phyloP scores from a whole-genome alignment of 2,888 invertebrate genomes.

The Seladonia tumulorum region DNA sequence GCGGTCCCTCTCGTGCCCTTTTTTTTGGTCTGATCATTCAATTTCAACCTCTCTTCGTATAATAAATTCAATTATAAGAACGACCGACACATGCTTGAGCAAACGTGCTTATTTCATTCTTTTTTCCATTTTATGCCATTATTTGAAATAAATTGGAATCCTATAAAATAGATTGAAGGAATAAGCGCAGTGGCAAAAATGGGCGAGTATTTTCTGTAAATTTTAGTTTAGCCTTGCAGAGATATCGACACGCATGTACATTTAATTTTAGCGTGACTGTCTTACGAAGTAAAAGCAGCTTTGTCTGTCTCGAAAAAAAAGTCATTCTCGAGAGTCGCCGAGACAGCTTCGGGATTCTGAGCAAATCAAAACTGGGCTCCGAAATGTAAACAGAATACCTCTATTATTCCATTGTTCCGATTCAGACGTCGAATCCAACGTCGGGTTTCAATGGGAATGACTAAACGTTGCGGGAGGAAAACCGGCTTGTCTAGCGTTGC shows the following conservation, averaged over 20 bases:
- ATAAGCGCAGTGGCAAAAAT: too few species aligned
- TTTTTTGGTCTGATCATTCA: too few species aligned
- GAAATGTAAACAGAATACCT: not conserved
- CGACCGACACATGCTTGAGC: not conserved
- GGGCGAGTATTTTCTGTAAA: too few species aligned
- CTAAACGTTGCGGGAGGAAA: constrained; percentile 1
- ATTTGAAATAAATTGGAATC: not conserved
- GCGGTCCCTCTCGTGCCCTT: too few species aligned
- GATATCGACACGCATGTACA: not conserved
- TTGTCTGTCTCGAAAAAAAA: not conserved
- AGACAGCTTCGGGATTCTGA: not conserved
- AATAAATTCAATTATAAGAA: not conserved
- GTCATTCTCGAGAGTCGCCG: not conserved
- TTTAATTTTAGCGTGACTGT: not conserved
- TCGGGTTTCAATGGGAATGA: not conserved
- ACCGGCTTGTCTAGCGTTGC: constrained; percentile 5
- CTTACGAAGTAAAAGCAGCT: not conserved
- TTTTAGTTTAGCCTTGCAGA: not conserved
- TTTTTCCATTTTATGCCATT: not conserved
- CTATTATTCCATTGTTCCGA: constrained; percentile 1
- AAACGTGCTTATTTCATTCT: not conserved
- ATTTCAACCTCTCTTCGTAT: too few species aligned
- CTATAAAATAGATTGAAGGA: not conserved
- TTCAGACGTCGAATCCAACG: not conserved
- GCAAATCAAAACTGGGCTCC: not conserved